These are phyloP conservation scores for Tholera decimalis DNA, from an alignment of 2,888 invertebrate species.

Conservation along the genomic window DNA sequence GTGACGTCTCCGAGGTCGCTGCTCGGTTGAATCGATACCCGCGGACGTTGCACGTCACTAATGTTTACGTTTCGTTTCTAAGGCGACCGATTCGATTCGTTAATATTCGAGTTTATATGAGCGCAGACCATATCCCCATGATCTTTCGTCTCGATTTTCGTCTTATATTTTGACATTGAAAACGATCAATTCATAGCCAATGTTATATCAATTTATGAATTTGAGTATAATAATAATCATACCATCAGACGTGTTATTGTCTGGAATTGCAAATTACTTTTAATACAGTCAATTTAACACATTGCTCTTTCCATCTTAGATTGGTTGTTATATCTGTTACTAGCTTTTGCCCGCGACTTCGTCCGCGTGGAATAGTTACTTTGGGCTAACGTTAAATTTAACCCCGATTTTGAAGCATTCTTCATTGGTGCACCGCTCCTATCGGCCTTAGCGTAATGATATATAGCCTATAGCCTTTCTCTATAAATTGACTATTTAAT, in stretches of 20 bases:
- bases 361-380: too few relatives aligned
- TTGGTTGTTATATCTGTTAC: constrained; percentile 31
- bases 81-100: constrained; percentile 84
- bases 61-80: constrained; percentile 85
- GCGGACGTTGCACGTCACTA: constrained; percentile 74
- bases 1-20: constrained; percentile 79
- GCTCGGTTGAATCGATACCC: constrained; percentile 79
- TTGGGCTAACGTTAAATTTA: too few relatives aligned
- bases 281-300: constrained; percentile 18
- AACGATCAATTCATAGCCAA: constrained; percentile 23
- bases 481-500: too few relatives aligned
- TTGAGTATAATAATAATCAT: constrained; percentile 10
- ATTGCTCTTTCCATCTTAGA: constrained; percentile 6
- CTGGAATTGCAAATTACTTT: constrained; percentile 27
- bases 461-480: too few relatives aligned
- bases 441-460: too few relatives aligned
- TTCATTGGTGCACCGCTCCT: too few relatives aligned
- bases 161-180: constrained; percentile 19
- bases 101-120: constrained; percentile 64
- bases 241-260: constrained; percentile 20
- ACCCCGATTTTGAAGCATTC: too few relatives aligned
- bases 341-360: too few relatives aligned
- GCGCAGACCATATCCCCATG: constrained; percentile 16
- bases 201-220: constrained; percentile 32
- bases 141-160: not conserved